Evolutionary conservation across 2,797 vertebrate genomes (phyloP), one percentile per base, ranked within the genome.

Genomic region (Poecilia velifera): DNA sequence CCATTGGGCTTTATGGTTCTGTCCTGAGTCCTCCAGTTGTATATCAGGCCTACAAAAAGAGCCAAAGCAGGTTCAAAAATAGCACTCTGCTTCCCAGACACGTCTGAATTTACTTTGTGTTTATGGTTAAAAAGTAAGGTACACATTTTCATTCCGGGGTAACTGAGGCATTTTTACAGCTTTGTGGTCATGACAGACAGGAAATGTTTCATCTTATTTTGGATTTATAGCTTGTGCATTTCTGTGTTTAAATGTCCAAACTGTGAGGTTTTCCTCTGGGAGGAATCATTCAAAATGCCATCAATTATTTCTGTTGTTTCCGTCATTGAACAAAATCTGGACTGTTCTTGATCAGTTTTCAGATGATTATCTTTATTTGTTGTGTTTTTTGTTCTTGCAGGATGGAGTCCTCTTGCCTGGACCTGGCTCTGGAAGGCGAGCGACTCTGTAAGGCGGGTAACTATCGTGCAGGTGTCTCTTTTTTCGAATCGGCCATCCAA

Each of bases 331-430:
- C 28, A 31, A 51, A 51, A 51, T 51, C 20, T 36, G 10, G 72
- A 16, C 25, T 51, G 3, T 0, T 28, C 25, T 41, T 22, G 18
- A 39, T 13, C n/a, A 25, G n/a, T 6, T 77, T 73, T 89, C 49
- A 80, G 14, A 51, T 73, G 5, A 59, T 7, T 36, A 34, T 2
- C 57, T 82, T 31, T 64, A 64, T 36, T 64, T 68, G 36, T 41
- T 36, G 31, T 64, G 25, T 64, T 64, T 36, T 62, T 62, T 39
- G 9, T 39, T 79, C 78, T 83, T 85, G 72, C 91, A 99, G 98
- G 95, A 99, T 99, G 98, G 98, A 99, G 95, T 96, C 97, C 0
- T 99, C 98, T 3, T 99, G 98, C 92, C 94, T 99, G 76, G 98
- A 99, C 91, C 94, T 99, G 91, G 98, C 98, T 68, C 93, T 99